Evolutionary conservation across 2,888 invertebrate species (phyloP), one percentile per base, ranked within the genome.

Genomic region (Machimus rusticus): DNA sequence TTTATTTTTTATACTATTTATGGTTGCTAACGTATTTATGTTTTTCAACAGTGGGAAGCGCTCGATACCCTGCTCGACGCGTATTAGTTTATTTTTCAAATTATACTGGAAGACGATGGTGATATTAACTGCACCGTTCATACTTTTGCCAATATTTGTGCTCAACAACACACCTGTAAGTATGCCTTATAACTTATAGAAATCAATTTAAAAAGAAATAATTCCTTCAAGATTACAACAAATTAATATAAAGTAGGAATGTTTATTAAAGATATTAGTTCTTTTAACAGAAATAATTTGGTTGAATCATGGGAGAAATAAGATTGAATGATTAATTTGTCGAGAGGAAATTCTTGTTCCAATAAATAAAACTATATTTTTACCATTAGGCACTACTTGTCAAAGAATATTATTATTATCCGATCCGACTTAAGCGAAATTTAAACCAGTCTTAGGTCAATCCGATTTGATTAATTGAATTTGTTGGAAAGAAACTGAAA

Each of bases 51-150:
- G 88, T 14, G 74, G 57, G 12, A 86, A 84, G n/a, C 57, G 86
- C 16, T 37, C 81, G 86, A 86, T 81, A 87, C 46, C 74, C 31
- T 88, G 86, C 76, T 87, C 87, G 12, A 86, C 74, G 34, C 84
- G 89, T 34, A 23, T 88, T 31, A 28, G 46, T 23, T 77, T 74
- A 84, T 95, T 95, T 90, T 89, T 95, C 14, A 92, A 93, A 39
- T 93, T 95, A 87, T 96, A 96, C 91, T 96, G 96, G 96, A 95
- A 94, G 91, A 94, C 95, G 0, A 89, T 96, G 0, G 93, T 96
- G 88, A 94, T 96, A 28, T 92, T 96, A 28, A 86, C 95, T 39
- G 95, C 95, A 90, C 96, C 96, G 0, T 89, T 96, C 12, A 88
- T 95, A 4, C 92, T 96, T n/a, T 91, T 96, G 81, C 96, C 96